phyloP scores from a whole-genome alignment of 2,113 vertebrate species.

The Brienomyrus longianalis region DNA sequence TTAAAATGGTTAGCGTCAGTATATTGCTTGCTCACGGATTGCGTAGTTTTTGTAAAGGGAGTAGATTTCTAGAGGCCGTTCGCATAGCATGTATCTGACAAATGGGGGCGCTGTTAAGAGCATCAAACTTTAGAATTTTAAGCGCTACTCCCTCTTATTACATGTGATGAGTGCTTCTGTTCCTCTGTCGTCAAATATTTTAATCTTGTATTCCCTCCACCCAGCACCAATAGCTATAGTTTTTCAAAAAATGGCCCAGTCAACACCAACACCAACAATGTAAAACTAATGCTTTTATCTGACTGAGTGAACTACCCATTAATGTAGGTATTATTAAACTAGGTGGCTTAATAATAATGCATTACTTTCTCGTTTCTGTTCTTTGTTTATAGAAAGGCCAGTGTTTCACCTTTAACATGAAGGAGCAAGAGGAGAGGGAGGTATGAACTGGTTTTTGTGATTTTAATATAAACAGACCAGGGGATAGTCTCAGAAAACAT shows the following conservation, averaged over 20 bases:
- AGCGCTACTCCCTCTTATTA: neutral
- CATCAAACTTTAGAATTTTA: neutral
- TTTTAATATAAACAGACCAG: neutral
- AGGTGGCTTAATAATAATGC: neutral
- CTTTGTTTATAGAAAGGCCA: constrained; percentile 66
- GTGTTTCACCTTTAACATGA: constrained; percentile 75
- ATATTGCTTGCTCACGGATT: neutral
- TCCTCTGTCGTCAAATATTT: neutral
- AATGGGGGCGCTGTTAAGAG: neutral
- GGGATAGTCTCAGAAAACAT: neutral
- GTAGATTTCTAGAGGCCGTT: neutral
- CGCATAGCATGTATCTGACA: neutral
- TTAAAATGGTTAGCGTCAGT: neutral
- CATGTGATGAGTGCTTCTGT: neutral
- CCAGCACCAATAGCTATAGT: neutral
- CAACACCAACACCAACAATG: neutral
- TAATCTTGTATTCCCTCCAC: neutral
- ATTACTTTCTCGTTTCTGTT: constrained; percentile 21
- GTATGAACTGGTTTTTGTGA: constrained; percentile 43
- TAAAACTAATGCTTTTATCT: neutral
- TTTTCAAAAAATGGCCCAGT: neutral
- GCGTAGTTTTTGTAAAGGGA: neutral
- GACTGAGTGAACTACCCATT: neutral
- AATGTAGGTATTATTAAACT: neutral
- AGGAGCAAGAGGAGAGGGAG: constrained; percentile 69